Evolutionary conservation across 37 sponge, comb jelly and placozoan genomes (phyloP), one percentile per base, ranked within the genome.

Genomic region (Aplysina aerophoba): DNA sequence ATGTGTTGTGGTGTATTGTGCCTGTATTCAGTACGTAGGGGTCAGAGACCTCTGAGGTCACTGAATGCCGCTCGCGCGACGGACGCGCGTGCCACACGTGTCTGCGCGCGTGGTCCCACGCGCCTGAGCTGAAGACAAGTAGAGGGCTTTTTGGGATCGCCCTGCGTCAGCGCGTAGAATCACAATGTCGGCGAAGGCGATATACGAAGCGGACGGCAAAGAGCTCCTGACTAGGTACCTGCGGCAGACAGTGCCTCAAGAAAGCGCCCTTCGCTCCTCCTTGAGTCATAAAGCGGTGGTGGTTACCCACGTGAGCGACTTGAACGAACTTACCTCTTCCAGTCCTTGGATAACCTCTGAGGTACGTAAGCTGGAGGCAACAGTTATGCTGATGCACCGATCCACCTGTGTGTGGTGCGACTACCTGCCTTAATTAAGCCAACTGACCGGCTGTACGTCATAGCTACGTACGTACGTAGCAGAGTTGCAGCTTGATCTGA

Each of bases 181-280:
- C 25, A 14, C 19, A 66, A 90, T 85, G 79, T 94, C 93, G 77
- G 96, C 96, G 15, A 96, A 96, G 80, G 92, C 96, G 0, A 86
- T 98, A 6, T 55, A 86, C 34, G 98, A 98, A 44, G 91, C 84
- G 12, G 87, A 84, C 69, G 98, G 95, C 21, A 98, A 98, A 86
- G 57, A 73, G 13, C 65, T 96, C 0, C 68, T 98, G 0, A 25
- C 62, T 17, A 40, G 62, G 27, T 88, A 94, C 85, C 41, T 96
- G 20, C 64, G 75, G 12, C 62, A 27, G 38, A 77, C 77, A 0
- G 22, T 58, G 15, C 50, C 61, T 11, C 73, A 82, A 33, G 36
- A 56, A 15, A 60, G 64, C 8, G 84, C 87, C 4, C 30, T 84
- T 41, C 38, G 40, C 41, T 36, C 33, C 1, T 41, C 41, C 27